These are phyloP conservation scores for Leucophenga montana DNA, from an alignment of 2,888 invertebrate genomes.

Conservation along the genomic window DNA sequence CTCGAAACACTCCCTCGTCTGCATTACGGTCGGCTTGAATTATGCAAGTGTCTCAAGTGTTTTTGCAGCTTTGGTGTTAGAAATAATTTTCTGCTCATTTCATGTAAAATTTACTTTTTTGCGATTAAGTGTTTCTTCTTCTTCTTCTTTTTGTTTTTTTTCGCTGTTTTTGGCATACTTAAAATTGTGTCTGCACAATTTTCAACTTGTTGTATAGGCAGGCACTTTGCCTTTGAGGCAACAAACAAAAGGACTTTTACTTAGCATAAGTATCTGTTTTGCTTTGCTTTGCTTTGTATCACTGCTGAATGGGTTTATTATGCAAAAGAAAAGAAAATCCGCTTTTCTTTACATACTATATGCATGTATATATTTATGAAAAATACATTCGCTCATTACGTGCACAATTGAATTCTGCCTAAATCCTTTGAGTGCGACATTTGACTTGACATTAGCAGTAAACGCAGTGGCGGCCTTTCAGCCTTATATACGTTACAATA, in stretches of 20 bases:
- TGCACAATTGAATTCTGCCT: conserved; percentile 8
- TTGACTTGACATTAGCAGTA: conserved; percentile 5
- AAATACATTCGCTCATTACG: neutral
- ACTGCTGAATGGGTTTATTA: neutral
- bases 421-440: conserved; percentile 15
- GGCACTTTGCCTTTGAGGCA: neutral
- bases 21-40: conserved; percentile 2
- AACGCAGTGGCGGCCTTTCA: too few species aligned
- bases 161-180: too few species aligned
- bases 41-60: conserved; percentile 22
- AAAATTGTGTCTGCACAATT: too few species aligned
- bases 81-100: conserved; percentile 3
- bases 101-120: neutral
- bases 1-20: neutral
- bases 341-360: neutral
- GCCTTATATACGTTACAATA: too few species aligned
- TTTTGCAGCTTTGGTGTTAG: conserved; percentile 15
- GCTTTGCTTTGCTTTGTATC: conserved; percentile 1
- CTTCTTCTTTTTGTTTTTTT: too few species aligned
- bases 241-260: neutral
- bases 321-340: neutral
- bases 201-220: too few species aligned
- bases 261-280: neutral
- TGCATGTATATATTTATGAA: neutral
- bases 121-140: too few species aligned